Evolutionary conservation across 2,113 vertebrate species (phyloP).

Genomic region (Heptranchias perlo): DNA sequence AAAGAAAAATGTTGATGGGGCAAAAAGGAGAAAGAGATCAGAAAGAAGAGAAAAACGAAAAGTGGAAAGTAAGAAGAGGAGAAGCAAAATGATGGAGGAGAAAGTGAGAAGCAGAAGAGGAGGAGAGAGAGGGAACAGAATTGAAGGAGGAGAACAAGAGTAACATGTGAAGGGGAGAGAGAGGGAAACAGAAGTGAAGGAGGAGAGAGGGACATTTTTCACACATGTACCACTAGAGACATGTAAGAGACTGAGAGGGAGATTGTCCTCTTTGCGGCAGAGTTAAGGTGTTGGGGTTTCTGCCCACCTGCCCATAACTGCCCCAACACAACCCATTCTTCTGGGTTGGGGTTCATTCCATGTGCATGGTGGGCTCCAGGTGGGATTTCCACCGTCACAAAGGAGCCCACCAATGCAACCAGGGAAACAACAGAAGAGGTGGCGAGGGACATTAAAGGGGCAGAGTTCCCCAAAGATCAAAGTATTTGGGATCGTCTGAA

Average conservation of each 20-base stretch:
- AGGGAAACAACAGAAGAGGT: background rate
- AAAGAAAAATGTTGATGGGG: background rate
- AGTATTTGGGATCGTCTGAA: background rate
- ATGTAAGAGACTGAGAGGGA: too few relatives aligned
- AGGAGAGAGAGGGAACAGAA: background rate
- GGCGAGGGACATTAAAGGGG: background rate
- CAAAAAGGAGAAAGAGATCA: background rate
- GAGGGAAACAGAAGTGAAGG: background rate
- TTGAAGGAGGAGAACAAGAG: background rate
- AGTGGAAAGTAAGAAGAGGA: background rate
- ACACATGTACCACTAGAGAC: too few relatives aligned
- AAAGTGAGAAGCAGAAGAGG: too few relatives aligned
- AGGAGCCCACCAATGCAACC: background rate
- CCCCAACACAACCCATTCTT: background rate
- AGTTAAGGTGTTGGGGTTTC: background rate
- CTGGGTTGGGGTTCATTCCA: background rate
- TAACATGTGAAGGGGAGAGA: too few relatives aligned
- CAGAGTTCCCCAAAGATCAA: background rate
- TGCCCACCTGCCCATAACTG: background rate
- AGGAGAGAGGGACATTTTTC: background rate
- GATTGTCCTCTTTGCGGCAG: background rate
- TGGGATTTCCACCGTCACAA: background rate
- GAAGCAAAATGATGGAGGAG: background rate
- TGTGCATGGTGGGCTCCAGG: background rate
- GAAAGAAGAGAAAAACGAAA: background rate